Percentiles rank a stretch among this genome's conserved stretches.
phyloP scores from a whole-genome alignment of 2,888 invertebrate genomes.

The Erebia palarica region DNA sequence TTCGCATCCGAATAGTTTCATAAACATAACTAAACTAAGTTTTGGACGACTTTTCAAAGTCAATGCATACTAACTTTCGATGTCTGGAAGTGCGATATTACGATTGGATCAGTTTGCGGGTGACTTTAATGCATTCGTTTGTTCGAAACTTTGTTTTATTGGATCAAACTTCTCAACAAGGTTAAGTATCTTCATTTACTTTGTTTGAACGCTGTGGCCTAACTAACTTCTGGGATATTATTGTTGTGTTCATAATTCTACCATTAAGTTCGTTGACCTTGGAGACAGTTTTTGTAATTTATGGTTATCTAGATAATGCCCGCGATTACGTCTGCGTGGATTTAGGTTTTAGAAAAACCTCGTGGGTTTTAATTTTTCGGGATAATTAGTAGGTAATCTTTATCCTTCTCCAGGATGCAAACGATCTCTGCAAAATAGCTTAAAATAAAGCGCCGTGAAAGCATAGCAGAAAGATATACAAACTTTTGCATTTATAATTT shows the following conservation, averaged over 20 bases:
- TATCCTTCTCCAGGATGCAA: too few species aligned
- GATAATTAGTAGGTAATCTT: too few species aligned
- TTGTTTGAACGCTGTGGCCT: constrained; percentile 50
- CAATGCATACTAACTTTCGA: constrained; percentile 83
- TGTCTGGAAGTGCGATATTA: constrained; percentile 80
- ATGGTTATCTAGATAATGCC: neutral
- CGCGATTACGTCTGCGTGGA: too few species aligned
- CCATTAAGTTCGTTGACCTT: constrained; percentile 27
- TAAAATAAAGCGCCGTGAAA: too few species aligned
- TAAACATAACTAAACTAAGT: constrained; percentile 83
- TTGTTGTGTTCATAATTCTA: constrained; percentile 39
- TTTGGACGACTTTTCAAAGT: constrained; percentile 83
- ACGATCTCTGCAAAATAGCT: too few species aligned
- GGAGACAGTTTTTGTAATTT: constrained; percentile 17
- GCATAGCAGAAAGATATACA: too few species aligned
- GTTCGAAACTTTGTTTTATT: constrained; percentile 79
- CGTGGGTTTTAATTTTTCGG: too few species aligned
- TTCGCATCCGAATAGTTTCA: constrained; percentile 81
- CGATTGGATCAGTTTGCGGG: constrained; percentile 79
- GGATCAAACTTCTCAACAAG: constrained; percentile 71
- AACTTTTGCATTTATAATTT: too few species aligned
- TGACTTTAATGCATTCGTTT: constrained; percentile 81
- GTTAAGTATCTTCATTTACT: constrained; percentile 69
- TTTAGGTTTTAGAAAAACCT: too few species aligned
- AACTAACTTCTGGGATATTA: constrained; percentile 49